Evolutionary conservation across 1,140 invertebrate species (phyloP).

Genomic region (Tetramorium simillimum): DNA sequence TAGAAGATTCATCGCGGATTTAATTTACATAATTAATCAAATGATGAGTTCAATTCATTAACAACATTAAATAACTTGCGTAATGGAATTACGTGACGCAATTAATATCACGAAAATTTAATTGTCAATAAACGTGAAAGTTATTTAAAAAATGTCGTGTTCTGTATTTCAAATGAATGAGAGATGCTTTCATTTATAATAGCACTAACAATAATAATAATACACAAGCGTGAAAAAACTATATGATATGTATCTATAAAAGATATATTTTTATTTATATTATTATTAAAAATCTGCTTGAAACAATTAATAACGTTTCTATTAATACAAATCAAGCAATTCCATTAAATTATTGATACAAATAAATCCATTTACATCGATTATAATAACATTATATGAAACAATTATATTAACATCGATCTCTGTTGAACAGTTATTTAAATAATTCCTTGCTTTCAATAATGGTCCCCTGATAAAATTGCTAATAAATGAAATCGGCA

Average conservation of each 20-base stretch:
- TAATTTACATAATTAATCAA: slow-evolving; percentile 37
- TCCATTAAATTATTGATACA: slow-evolving; percentile 17
- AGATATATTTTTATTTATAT: not conserved
- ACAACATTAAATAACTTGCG: slow-evolving; percentile 8
- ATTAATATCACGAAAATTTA: not conserved
- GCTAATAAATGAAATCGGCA: not conserved
- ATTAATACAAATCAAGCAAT: not conserved
- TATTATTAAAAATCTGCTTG: not conserved
- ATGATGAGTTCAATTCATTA: not conserved
- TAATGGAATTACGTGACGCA: not conserved
- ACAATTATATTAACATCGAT: slow-evolving; percentile 2
- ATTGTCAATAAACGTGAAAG: slow-evolving; percentile 1
- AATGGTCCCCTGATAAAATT: not conserved
- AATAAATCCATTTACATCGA: slow-evolving; percentile 20
- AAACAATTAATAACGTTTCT: not conserved
- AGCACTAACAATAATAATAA: slow-evolving; percentile 11
- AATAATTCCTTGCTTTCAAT: slow-evolving; percentile 11
- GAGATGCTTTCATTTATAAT: not conserved
- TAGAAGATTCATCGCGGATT: not conserved
- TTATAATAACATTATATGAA: slow-evolving; percentile 19
- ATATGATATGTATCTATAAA: not conserved
- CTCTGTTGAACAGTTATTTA: slow-evolving; percentile 16
- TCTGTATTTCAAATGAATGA: not conserved
- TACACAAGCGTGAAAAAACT: not conserved
- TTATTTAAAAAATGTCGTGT: not conserved